Base-by-base conservation (phyloP, 1,140 invertebrate species). In the Papilio xuthus region DNA sequence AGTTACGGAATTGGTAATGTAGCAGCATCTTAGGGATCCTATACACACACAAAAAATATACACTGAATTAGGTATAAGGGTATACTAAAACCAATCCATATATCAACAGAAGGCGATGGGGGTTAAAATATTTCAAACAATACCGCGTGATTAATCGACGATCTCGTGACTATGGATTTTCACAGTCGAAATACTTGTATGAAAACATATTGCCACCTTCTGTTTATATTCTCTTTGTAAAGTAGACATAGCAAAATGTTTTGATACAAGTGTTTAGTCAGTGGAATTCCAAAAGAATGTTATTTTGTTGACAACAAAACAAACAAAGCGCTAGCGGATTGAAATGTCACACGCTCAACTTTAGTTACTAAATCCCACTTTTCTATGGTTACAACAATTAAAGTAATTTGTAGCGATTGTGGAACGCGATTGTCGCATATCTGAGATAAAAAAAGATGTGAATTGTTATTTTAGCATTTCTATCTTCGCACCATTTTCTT, bases 381-480 rank as follows among this genome's bases (percentile, higher is more conserved):
- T 89, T 85, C 71, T 84, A 78, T 75, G 80, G 84, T 90, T 88
- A 88, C 84, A 81, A 87, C 85, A 84, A 89, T 89, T 89, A 89
- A 83, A 78, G 75, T 79, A 81, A 84, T 85, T 82, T 85, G 81
- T 81, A 79, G 13, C 6, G 42, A 73, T 44, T 10, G 20, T 73
- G 41, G 20, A 47, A 26, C 23, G 42, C 42, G 71, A 73, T 50
- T 73, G n/a, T 73, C 37, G 37, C 20, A 42, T 80, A 67, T 28
- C 60, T 28, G 26, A 67, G 26, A 67, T 26, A 67, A 67, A 60
- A 28, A 13, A 63, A 63, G 26, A 3, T 6, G 26, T 15, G 26
- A 32, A 13, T 32, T 18, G 26, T 67, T 28, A 63, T 67, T 18
- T 28, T 67, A 67, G 26, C 13, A 67, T 67, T 67, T 32, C 12